Evolutionary conservation across 1,140 invertebrate species (phyloP), one percentile per base, ranked within the genome.

Genomic region (Neodiprion lecontei): DNA sequence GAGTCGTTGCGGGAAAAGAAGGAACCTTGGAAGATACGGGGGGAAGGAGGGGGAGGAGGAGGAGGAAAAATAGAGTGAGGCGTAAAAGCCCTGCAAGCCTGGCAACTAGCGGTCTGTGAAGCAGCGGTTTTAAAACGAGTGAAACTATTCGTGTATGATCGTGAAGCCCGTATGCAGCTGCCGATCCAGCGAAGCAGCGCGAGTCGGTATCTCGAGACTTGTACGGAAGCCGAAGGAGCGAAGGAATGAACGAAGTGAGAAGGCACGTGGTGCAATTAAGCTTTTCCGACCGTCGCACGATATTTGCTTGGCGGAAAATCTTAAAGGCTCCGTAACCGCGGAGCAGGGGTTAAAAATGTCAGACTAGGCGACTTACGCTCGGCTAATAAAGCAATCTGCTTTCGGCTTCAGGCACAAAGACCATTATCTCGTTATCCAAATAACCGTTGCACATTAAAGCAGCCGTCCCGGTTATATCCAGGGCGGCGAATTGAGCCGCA

Each of bases 371-470:
- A 17, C 28, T 40, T 40, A 40, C 28, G 28, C 28, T 40, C 28
- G 28, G 5, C 28, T 61, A 61, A 61, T 61, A 61, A 61, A 61
- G 53, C 8, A 17, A 79, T 82, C 79, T 77, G 81, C 82, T 83
- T 85, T 86, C 85, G 76, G 79, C 80, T 81, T 79, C 79, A 69
- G 66, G 69, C 74, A 82, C 81, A 83, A 84, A 83, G 80, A 69
- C 79, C 74, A 86, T 86, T 85, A 86, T 86, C 85, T 85, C 75
- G 79, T 85, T 84, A 83, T 72, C 80, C 78, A 85, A 84, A 84
- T 81, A 86, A 61, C 11, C n/a, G 53, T 61, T 17, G 53, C 53
- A 61, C 53, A 61, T 61, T 61, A 61, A 61, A 61, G 53, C 7
- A 61, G 53, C 53, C 28, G 28, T 40, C 28, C 9, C 53, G 11